Evolutionary conservation across 2,797 vertebrate species (phyloP), one percentile per base, ranked within the genome.

Genomic region (Hafferia zeledoni): DNA sequence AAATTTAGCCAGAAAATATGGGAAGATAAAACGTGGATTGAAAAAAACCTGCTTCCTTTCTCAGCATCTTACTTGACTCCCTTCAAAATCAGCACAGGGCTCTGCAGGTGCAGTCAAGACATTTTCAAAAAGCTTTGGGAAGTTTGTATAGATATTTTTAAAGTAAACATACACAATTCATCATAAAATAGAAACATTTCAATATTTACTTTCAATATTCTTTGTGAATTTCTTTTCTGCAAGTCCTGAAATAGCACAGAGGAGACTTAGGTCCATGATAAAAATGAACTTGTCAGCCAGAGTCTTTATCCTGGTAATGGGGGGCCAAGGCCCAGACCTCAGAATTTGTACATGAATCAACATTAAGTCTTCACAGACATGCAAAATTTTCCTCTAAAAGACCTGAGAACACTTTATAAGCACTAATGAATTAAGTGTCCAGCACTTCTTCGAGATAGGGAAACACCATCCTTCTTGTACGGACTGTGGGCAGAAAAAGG

Each of bases 401-500:
- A 83, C 72, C 82, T 27, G 19, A 86, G 80, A 87, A 75, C 31
- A 30, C 84, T 93, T 78, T 86, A 70, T 93, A 97, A 96, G 80
- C 79, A 24, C 46, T 94, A 96, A 96, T 91, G 82, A 95, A 94
- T 95, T 94, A 91, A 90, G 79, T 53, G 77, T 76, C 85, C 85
- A 53, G 89, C 76, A 17, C 72, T 95, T 64, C 50, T 23, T 19
- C 4, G 47, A 93, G 72, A 89, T 64, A 83, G 56, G 47, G 83
- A 83, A 95, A 67, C 61, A 88, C 55, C 83, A 94, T 83, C 82
- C 74, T 86, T 93, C 89, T 94, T 91, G 71, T 83, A 72, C 0
- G 16, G 79, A 64, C 91, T 89, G 87, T 81, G 94, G 91, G 80
- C 87, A 90, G 79, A 92, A 76, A 76, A 85, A 96, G 80, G 91